Evolutionary conservation across 2,888 invertebrate genomes (phyloP), one percentile per base, ranked within the genome.

Genomic region (Coleophora flavipennella): DNA sequence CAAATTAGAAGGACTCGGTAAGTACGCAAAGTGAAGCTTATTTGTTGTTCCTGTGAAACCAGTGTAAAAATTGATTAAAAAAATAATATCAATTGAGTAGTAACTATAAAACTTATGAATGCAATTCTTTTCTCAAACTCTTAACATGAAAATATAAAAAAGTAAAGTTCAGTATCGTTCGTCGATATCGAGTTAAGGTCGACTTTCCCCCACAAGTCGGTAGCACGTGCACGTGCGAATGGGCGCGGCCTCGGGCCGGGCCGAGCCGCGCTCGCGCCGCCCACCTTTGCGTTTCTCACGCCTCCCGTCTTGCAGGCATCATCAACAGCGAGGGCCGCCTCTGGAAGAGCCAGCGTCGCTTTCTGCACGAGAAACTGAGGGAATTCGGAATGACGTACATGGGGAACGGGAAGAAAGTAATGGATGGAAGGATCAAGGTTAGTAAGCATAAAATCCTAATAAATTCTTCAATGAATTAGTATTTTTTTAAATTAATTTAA

Each of bases 291-390:
- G 37, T 51, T 53, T 45, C 39, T 40, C 43, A 47, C 50, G 44
- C 66, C 57, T 68, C 60, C 49, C 45, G 3, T 55, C 61, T 64
- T 75, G 36, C 86, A 96, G 96, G 96, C 55, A 91, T 96, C 55
- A 90, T 96, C 63, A 96, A 96, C 74, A 92, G 93, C 56, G 93
- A 93, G 52, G 96, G 96, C 45, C 90, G 90, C 51, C 83, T 96
- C 57, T 96, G 96, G 96, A 95, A 94, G 72, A 94, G 92, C 58
- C 95, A 96, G 68, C 87, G 96, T 43, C 89, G 91, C 49, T 96
- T 96, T 77, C 85, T 96, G 38, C 95, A 95, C 66, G 92, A 93
- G 53, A 92, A 93, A 54, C 86, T 96, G 1, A 88, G 95, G 13
- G 90, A 91, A 55, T 93, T 96, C 59, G 96, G 96, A 38, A 94